Conservation (phyloP, 2,797 vertebrate species). For the Fringilla coelebs region DNA sequence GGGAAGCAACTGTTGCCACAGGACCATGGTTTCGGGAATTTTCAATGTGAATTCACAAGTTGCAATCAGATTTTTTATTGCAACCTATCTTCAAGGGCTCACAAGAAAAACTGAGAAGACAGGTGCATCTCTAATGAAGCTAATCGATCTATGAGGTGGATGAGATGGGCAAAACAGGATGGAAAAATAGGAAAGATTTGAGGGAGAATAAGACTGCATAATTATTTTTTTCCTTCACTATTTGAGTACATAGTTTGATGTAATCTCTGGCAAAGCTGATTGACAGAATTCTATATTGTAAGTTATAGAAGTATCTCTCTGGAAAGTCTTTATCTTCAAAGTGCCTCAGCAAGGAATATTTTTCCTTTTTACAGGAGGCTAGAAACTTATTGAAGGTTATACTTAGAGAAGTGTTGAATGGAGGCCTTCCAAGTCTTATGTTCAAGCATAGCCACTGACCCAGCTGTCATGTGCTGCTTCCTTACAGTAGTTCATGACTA, state of each 20-base stretch:
- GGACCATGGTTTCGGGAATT: not conserved
- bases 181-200: not conserved
- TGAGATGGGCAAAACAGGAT: not conserved
- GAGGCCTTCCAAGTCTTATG: not conserved
- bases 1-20: not conserved
- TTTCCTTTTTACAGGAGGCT: not conserved
- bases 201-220: not conserved
- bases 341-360: not conserved
- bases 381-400: not conserved
- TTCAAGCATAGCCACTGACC: not conserved
- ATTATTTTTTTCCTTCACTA: not conserved
- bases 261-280: not conserved
- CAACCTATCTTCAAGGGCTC: not conserved
- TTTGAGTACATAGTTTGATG: not conserved
- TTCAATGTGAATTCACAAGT: not conserved
- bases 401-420: not conserved
- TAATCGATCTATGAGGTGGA: not conserved
- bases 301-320: not conserved
- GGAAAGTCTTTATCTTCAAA: not conserved
- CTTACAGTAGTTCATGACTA: not conserved
- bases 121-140: not conserved
- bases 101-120: not conserved
- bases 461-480: not conserved
- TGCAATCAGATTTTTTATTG: not conserved
- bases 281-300: constrained; percentile 15